Conservation (phyloP, 2,888 invertebrate species). For the Vanessa cardui region DNA sequence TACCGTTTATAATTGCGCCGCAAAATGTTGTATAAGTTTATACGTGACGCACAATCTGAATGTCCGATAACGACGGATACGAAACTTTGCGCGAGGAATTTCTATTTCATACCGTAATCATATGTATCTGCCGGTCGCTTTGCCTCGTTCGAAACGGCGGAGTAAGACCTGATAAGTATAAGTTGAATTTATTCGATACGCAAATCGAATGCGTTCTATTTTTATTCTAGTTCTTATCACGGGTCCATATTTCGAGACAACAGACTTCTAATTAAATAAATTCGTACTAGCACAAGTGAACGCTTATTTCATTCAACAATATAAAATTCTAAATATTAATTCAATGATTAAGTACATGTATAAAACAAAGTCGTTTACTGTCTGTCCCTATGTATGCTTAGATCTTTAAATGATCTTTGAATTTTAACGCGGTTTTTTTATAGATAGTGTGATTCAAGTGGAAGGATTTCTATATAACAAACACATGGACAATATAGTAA, state of each 20-base stretch:
- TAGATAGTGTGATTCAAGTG: too few species aligned
- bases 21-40: slow-evolving; percentile 57
- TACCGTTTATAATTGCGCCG: slow-evolving; percentile 63
- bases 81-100: slow-evolving; percentile 40
- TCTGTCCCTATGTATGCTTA: too few species aligned
- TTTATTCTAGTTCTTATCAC: slow-evolving; percentile 17
- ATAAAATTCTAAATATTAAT: too few species aligned
- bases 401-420: too few species aligned
- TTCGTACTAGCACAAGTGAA: not conserved
- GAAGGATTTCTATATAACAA: too few species aligned
- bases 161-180: slow-evolving; percentile 37
- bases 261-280: slow-evolving; percentile 13
- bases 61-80: slow-evolving; percentile 39
- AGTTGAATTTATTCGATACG: slow-evolving; percentile 36
- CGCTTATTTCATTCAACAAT: too few species aligned
- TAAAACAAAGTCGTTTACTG: too few species aligned
- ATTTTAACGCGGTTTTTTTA: too few species aligned
- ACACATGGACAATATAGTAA: too few species aligned
- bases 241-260: slow-evolving; percentile 8
- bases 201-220: slow-evolving; percentile 31
- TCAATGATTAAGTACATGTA: too few species aligned
- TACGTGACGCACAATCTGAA: slow-evolving; percentile 58
- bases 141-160: slow-evolving; percentile 35
- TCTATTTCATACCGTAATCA: slow-evolving; percentile 40
- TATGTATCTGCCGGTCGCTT: slow-evolving; percentile 40